Evolutionary conservation across 2,797 vertebrate species (phyloP).

Genomic region (Cygnus olor): DNA sequence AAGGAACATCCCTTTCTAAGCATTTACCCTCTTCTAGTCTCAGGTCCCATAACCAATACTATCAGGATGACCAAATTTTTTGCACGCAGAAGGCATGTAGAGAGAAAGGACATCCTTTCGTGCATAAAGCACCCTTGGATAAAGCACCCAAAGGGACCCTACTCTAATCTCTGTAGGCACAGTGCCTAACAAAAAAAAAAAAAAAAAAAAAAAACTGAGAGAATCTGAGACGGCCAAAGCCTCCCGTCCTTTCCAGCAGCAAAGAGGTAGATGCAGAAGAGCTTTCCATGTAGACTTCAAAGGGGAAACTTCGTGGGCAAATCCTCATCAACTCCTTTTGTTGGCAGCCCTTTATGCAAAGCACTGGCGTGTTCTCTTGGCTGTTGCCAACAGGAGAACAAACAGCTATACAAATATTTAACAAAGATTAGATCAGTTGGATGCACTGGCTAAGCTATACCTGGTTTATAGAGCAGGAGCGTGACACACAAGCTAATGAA

Average conservation of each 20-base stretch:
- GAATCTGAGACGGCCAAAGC: not conserved
- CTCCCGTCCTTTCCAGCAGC: not conserved
- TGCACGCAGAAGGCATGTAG: not conserved
- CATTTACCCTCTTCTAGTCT: not conserved
- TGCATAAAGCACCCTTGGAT: not conserved
- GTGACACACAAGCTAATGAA: not conserved
- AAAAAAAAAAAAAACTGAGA: slow-evolving; percentile 3
- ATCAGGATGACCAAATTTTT: not conserved
- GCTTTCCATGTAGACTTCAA: not conserved
- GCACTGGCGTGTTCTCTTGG: slow-evolving; percentile 14
- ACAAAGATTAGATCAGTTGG: not conserved
- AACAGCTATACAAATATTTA: not conserved
- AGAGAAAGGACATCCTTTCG: not conserved
- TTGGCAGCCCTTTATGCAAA: slow-evolving; percentile 43
- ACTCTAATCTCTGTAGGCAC: not conserved
- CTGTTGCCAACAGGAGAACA: slow-evolving; percentile 16
- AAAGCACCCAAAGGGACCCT: not conserved
- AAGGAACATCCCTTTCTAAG: not conserved
- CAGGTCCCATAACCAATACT: not conserved
- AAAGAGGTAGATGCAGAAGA: slow-evolving; percentile 40
- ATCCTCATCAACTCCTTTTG: slow-evolving; percentile 46
- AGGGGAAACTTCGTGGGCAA: slow-evolving; percentile 2
- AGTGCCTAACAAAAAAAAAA: not conserved
- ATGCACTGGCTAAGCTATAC: not conserved
- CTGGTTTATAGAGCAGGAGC: not conserved